Evolutionary conservation across 1,140 invertebrate genomes (phyloP), one percentile per base, ranked within the genome.

Genomic region (Pentalonia nigronervosa): DNA sequence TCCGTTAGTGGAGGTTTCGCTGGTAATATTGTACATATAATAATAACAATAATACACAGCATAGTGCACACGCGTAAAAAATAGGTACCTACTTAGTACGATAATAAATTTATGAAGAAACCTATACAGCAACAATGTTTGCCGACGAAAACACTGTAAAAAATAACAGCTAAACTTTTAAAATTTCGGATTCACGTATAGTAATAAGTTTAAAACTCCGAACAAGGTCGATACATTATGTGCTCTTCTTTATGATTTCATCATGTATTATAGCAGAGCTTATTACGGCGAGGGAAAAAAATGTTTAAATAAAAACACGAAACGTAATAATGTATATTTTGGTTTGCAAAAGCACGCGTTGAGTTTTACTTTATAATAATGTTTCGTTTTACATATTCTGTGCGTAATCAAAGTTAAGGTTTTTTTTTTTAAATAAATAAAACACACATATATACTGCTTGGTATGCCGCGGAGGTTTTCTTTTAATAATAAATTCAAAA

Each of bases 401-500:
- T 30, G 36, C 3, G 83, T 84, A 84, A 84, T 25, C 83, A 84
- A 84, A 84, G 41, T 86, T 47, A 17, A 86, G 45, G 84, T 45
- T 47, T 41, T 86, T 9, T n/a, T 20, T 41, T 47, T 86, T 86
- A 45, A 41, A 47, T 30, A 45, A 86, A 86, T 86, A 86, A 30
- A 86, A 86, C 25, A 47, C 25, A 45, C 41, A 86, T 53, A 21
- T 53, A 53, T 7, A 86, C 84, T 86, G 84, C 7, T 86, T 86
- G 41, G 45, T 86, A 86, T 86, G 84, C 84, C 23, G 1, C 25
- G 36, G 23, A 30, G 41, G 84, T 86, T 47, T 41, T 30, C 23
- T 41, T 86, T 45, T 86, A 45, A 86, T 86, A 86, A 86, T 86
- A 86, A 47, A 86, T 86, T 86, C 84, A 86, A 86, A 86, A 86